Base-by-base conservation (phyloP, 2,888 invertebrate species). In the Toxonevra muliebris region DNA sequence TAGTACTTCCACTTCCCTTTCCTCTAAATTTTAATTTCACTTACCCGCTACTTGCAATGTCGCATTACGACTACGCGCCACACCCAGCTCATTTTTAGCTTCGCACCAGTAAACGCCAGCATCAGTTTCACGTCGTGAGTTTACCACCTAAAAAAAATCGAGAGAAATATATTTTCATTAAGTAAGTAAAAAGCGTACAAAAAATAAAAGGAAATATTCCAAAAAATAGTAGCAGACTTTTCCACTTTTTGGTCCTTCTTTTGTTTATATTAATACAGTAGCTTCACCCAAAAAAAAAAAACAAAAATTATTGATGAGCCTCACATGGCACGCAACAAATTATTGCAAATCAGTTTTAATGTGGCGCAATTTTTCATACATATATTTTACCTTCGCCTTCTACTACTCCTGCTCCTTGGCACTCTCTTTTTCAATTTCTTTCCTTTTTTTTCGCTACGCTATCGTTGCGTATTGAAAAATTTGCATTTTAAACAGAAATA, bases 71-170 rank as follows among this genome's bases (percentile, higher is more conserved):
- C 94, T 94, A 75, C 91, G 88, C 42, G 92, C 93, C 74, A 91
- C 91, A 54, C 96, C 96, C 77, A 92, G 88, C 19, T 90, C 89
- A 84, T 95, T 96, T 69, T 90, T 90, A 0, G 95, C 96, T 83
- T 93, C 92, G 84, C 96, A 96, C 91, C 93, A 94, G 83, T 96
- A 96, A 3, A 92, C 90, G 30, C 96, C 95, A 61, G 92, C 92
- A 84, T 95, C 94, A 19, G 92, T 91, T 82, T 93, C 93, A 73
- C 92, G 92, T 80, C 94, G 90, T 76, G 93, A 91, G 84, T 94
- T 93, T 63, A 91, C 91, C 75, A 92, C 91, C 79, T 87, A 88
- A 72, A 82, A 79, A 69, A 66, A 74, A 67, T 66, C 65, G 68
- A 71, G 63, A 69, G 69, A 60, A 30, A 30, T 30, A 30, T 30